phyloP scores from a whole-genome alignment of 2,888 invertebrate species.

The Allygus modestus region DNA sequence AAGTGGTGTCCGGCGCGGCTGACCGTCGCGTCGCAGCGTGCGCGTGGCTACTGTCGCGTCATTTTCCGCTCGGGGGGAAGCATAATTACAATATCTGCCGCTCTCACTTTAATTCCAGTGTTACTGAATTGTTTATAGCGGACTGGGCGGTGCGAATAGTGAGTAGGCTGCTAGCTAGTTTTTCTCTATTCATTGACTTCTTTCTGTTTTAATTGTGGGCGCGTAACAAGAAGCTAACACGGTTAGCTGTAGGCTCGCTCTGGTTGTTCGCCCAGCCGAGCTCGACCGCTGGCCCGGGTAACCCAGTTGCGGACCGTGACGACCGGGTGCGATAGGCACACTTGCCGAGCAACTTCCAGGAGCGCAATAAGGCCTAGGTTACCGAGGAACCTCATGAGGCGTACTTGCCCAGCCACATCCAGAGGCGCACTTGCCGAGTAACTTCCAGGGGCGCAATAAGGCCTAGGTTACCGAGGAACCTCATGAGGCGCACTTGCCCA shows the following conservation, averaged over 20 bases:
- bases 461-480: too few species aligned
- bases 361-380: too few species aligned
- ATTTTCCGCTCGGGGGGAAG: constrained; percentile 16
- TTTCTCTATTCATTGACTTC: constrained; percentile 20
- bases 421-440: too few species aligned
- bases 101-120: not conserved
- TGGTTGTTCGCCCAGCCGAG: constrained; percentile 1
- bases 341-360: too few species aligned
- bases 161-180: not conserved
- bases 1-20: too few species aligned
- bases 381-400: too few species aligned
- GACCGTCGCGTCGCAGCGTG: too few species aligned
- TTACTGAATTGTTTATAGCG: not conserved
- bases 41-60: not conserved
- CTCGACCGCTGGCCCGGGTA: constrained; percentile 15
- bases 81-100: constrained; percentile 17
- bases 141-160: not conserved
- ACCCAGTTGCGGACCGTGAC: constrained; percentile 17
- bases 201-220: constrained; percentile 39
- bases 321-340: not conserved
- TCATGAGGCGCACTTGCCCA: too few species aligned
- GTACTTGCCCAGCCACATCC: too few species aligned
- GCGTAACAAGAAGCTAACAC: constrained; percentile 47
- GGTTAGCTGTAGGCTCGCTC: constrained; percentile 29
- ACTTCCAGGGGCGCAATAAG: too few species aligned